Conservation (phyloP, 2,113 vertebrate species). For the Pygoscelis antarcticus region DNA sequence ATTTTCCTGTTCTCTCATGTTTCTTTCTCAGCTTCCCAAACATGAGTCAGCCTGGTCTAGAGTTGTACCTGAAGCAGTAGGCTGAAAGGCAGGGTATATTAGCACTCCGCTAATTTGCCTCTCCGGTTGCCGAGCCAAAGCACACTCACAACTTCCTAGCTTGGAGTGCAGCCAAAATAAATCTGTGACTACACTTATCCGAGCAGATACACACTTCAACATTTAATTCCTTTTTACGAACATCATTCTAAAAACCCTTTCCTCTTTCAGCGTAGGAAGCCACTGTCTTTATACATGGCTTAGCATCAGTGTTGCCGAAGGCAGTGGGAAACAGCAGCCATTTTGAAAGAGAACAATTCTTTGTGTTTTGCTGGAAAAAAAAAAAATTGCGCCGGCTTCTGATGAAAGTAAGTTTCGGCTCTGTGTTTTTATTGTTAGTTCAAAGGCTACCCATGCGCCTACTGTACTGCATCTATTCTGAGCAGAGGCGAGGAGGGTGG, state of each 20-base stretch:
- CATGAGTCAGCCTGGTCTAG: not conserved
- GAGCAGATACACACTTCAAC: conserved; percentile 27
- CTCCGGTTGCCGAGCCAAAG: not conserved
- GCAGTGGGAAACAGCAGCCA: not conserved
- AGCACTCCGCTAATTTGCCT: conserved; percentile 15
- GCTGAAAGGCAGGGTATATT: not conserved
- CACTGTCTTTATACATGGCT: not conserved
- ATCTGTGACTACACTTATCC: conserved; percentile 24
- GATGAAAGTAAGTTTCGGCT: not conserved
- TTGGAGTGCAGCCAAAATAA: conserved; percentile 50
- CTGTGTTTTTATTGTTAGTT: not conserved
- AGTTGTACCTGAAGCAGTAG: not conserved
- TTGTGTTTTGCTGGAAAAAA: not conserved
- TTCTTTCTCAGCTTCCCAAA: not conserved
- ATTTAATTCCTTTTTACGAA: conserved; percentile 4
- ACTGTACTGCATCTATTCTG: not conserved
- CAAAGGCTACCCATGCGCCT: not conserved
- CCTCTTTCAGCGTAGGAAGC: not conserved
- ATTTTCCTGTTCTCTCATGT: not conserved
- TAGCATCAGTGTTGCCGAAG: not conserved
- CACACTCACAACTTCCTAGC: not conserved
- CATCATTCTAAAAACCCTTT: not conserved
- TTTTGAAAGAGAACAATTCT: not conserved
- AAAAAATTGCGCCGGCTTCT: not conserved
- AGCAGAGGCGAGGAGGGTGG: not conserved